Evolutionary conservation across 2,797 vertebrate species (phyloP).

Genomic region (Premnoplex brunnescens): DNA sequence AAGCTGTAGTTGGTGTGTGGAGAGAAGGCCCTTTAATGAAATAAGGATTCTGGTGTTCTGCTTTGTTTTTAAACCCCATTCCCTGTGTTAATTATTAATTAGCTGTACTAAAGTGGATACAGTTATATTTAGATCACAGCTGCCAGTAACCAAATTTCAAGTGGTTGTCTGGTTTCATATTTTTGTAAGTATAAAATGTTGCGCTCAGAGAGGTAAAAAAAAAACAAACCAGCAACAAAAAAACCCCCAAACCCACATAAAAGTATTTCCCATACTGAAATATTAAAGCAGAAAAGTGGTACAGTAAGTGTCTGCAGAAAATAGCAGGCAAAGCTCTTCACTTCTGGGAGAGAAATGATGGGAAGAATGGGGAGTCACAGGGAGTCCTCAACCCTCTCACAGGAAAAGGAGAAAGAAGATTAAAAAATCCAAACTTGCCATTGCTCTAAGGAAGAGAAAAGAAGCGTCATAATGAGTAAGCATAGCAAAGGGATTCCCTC

Average conservation of each 20-base stretch:
- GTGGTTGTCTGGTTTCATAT: neutral
- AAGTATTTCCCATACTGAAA: neutral
- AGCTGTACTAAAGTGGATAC: neutral
- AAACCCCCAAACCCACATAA: neutral
- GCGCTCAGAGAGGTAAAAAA: neutral
- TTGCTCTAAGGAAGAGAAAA: neutral
- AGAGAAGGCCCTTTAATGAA: neutral
- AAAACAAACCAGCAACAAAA: no score
- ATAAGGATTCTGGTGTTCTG: neutral
- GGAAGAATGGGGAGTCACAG: neutral
- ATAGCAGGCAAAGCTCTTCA: neutral
- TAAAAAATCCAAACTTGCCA: neutral
- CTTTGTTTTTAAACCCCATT: conserved; percentile 24
- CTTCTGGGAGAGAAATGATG: neutral
- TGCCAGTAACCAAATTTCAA: conserved; percentile 56
- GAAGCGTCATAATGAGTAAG: neutral
- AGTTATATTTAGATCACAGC: conserved; percentile 56
- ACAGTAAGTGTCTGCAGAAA: conserved; percentile 9
- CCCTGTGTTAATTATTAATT: conserved; percentile 46
- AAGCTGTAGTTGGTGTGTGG: neutral
- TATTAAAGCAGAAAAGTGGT: neutral
- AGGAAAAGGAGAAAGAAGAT: neutral
- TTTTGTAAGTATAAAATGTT: conserved; percentile 25
- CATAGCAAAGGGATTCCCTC: conserved; percentile 57
- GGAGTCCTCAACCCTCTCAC: neutral